phyloP scores from a whole-genome alignment of 2,113 vertebrate genomes.

The Bubo scandiacus region DNA sequence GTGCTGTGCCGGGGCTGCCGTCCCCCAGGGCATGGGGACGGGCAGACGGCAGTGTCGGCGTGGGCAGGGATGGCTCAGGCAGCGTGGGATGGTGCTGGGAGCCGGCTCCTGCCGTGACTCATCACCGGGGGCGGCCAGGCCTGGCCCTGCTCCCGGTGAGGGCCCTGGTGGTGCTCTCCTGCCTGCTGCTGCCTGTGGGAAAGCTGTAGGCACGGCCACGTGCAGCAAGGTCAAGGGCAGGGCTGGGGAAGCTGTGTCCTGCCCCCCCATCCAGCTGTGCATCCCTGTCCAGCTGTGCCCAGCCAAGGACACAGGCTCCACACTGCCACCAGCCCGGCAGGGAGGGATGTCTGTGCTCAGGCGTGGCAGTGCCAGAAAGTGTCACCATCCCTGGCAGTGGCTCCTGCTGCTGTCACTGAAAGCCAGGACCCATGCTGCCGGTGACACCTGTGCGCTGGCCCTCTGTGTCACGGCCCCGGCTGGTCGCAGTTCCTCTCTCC shows the following conservation, averaged over 20 bases:
- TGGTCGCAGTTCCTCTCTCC: not conserved
- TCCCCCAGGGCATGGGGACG: accelerated
- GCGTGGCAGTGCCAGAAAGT: not conserved
- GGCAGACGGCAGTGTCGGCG: accelerated
- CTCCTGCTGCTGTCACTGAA: not conserved
- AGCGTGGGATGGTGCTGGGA: not conserved
- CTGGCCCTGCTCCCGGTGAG: not conserved
- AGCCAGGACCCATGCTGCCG: accelerated
- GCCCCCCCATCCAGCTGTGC: not conserved
- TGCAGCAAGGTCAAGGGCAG: accelerated
- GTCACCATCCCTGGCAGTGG: not conserved
- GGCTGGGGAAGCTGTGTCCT: not conserved
- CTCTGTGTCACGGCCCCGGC: accelerated
- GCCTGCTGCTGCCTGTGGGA: not conserved
- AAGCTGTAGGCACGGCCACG: accelerated
- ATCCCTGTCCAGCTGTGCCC: not conserved
- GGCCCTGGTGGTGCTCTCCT: accelerated
- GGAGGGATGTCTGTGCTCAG: accelerated
- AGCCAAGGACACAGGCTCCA: accelerated
- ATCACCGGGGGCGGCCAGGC: not conserved
- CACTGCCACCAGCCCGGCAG: not conserved
- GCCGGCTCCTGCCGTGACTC: not conserved
- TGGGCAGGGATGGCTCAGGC: not conserved
- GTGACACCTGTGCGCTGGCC: not conserved
- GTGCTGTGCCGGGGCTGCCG: accelerated